Evolutionary conservation across 92 coral and sea anemone genomes (phyloP), one percentile per base, ranked within the genome.

Genomic region (Parazoanthus atlanticus): DNA sequence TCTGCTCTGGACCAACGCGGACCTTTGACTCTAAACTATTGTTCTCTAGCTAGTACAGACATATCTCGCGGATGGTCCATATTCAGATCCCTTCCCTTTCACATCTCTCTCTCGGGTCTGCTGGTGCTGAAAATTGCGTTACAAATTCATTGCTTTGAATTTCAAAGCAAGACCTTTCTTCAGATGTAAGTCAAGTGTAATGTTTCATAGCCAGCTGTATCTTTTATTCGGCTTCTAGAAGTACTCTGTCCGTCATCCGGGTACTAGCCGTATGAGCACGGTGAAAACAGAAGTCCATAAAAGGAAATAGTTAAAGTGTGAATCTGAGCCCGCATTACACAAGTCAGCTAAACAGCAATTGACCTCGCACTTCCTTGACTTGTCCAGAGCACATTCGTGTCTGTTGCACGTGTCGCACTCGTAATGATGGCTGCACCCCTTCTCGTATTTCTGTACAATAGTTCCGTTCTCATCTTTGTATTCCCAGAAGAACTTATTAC

Each of bases 401-500:
- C 40, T 70, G 64, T 36, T 84, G 17, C 87, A 84, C 36, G n/a
- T 28, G 36, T 84, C 87, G 29, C 87, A 84, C 41, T 84, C 87
- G 43, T 41, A 84, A 13, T 84, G 87, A 11, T 71, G 43, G 15
- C 87, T 78, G 33, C 87, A 84, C 12, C 87, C 87, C 17, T 70
- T 84, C 41, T 84, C 87, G 41, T 84, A 84, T 31, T 38, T 26
- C 54, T 69, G 78, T 5, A 80, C 40, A 28, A 84, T 46, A 5
- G 87, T 84, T 32, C 79, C 77, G 8, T 84, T 84, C 17, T 49
- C 78, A 17, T 84, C 78, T 47, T 84, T 70, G 87, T 84, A 84
- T 72, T 84, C 87, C 87, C 87, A 84, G 87, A 84, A 84, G 40
- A 84, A 84, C 78, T 84, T 84, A n/a, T 31, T 69, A n/a, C 87